Percentiles rank a stretch among this genome's conserved stretches.
phyloP scores from a whole-genome alignment of 2,113 vertebrate genomes.

The Spheniscus mendiculus region DNA sequence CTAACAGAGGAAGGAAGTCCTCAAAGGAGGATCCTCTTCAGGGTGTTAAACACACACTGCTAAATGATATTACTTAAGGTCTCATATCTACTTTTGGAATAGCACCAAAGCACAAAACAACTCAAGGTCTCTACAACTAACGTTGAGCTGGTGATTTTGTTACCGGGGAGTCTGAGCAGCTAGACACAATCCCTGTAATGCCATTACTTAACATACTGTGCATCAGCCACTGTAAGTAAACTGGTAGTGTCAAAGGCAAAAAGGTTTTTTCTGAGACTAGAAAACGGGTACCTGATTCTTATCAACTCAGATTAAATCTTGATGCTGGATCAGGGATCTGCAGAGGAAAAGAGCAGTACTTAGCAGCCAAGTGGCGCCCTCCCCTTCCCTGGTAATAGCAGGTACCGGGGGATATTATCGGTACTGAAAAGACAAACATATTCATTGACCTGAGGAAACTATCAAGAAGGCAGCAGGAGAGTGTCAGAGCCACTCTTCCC shows the following conservation, averaged over 20 bases:
- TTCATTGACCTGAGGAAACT: neutral
- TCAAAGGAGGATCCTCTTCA: neutral
- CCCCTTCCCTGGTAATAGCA: neutral
- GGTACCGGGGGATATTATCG: neutral
- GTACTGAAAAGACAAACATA: neutral
- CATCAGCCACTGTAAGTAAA: neutral
- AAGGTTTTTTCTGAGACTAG: neutral
- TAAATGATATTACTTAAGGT: neutral
- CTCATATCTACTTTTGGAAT: neutral
- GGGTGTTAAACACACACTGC: neutral
- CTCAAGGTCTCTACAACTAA: neutral
- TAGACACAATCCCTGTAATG: neutral
- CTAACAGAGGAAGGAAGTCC: neutral
- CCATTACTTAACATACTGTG: no score
- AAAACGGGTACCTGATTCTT: neutral
- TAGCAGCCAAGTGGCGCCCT: neutral
- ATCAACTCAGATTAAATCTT: neutral
- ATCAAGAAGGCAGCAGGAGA: neutral
- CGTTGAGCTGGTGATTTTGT: neutral
- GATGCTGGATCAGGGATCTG: fast-evolving
- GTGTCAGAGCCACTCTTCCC: neutral
- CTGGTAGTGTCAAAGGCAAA: neutral
- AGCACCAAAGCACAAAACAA: neutral
- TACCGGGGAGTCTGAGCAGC: neutral
- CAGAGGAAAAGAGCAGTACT: neutral